Conservation (phyloP, 1,140 invertebrate species). For the Metopolophium dirhodum region DNA sequence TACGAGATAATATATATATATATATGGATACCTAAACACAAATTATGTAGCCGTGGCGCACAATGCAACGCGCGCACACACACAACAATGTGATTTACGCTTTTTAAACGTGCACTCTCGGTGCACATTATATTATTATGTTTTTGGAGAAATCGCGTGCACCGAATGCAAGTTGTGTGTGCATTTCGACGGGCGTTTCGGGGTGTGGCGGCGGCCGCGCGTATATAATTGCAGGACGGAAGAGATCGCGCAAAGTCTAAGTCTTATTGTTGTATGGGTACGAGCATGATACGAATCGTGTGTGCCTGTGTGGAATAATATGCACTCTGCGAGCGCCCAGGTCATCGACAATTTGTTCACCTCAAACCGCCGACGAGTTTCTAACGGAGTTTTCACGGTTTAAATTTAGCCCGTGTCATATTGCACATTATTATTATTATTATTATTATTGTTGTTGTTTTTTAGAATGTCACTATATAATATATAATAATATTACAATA, state of each 20-base stretch:
- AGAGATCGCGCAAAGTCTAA: neutral
- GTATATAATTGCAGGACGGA: neutral
- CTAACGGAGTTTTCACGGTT: neutral
- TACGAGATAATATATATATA: neutral
- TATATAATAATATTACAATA: neutral
- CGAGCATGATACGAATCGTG: neutral
- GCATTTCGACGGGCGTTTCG: neutral
- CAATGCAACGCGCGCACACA: neutral
- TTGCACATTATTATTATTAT: no score
- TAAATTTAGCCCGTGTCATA: neutral
- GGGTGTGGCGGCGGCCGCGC: neutral
- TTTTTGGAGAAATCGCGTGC: constrained; percentile 9
- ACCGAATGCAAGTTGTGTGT: neutral
- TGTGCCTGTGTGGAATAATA: neutral
- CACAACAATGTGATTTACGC: neutral
- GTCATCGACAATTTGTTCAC: neutral
- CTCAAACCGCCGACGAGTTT: neutral
- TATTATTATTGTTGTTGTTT: neutral
- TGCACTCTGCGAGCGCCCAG: neutral
- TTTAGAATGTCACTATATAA: neutral
- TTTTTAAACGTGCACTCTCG: neutral
- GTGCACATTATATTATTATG: neutral
- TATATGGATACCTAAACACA: neutral
- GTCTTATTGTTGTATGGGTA: neutral
- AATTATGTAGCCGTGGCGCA: neutral